A percentile compares a stretch with the other conserved stretches of the same genome.
These are phyloP conservation scores for Orthochromis malagaraziensis DNA, from an alignment of 2,113 vertebrate genomes.

Conservation along the genomic window DNA sequence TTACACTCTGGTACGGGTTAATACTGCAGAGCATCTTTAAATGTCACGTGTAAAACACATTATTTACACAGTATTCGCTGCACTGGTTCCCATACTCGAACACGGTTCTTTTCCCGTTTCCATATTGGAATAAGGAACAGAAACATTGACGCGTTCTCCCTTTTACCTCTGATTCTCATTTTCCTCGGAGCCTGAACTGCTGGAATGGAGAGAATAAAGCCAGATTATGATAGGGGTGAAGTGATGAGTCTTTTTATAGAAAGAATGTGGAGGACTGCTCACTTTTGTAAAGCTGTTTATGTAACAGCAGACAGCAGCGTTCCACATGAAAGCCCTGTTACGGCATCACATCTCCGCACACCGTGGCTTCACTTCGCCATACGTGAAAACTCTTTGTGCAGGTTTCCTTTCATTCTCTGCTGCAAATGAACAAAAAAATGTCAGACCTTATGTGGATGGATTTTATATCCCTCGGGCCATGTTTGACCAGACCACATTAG, in stretches of 20 bases:
- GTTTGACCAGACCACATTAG: not conserved
- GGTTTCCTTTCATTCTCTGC: not conserved
- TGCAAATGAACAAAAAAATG: not conserved
- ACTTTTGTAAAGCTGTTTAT: slow-evolving; percentile 48
- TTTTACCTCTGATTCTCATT: not conserved
- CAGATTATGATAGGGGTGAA: slow-evolving; percentile 34
- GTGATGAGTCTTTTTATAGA: slow-evolving; percentile 50
- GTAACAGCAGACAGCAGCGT: slow-evolving; percentile 27
- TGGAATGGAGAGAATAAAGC: slow-evolving; percentile 11
- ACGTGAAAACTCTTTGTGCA: not conserved
- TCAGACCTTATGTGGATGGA: not conserved
- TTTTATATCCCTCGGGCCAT: not conserved
- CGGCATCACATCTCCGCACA: not conserved
- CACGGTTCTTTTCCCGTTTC: not conserved
- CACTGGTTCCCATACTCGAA: not conserved
- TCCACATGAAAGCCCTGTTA: slow-evolving; percentile 24
- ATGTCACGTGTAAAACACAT: not conserved
- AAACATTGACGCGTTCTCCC: not conserved
- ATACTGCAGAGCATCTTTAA: not conserved
- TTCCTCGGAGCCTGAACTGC: not conserved
- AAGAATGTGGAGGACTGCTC: slow-evolving; percentile 37
- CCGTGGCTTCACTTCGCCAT: not conserved
- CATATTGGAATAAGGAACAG: not conserved
- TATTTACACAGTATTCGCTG: not conserved
- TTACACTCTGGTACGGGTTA: not conserved